Evolutionary conservation across 1,140 invertebrate species (phyloP), one percentile per base, ranked within the genome.

Genomic region (Euwallacea similis): DNA sequence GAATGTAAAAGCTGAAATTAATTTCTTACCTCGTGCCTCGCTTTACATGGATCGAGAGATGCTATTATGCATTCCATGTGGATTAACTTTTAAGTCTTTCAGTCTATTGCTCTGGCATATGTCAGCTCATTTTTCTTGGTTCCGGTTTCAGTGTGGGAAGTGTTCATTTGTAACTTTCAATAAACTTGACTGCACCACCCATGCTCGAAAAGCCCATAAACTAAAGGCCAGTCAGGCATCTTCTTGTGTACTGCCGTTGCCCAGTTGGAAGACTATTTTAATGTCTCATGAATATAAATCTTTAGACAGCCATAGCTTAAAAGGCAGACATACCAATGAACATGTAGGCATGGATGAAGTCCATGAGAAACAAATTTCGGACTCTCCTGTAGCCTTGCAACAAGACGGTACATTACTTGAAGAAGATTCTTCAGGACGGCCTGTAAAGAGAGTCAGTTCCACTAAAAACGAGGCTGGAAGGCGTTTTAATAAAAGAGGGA

Each of bases 121-220:
- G 78, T 81, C 83, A 0, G 75, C 77, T 33, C 84, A 85, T 69
- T 79, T 84, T 7, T 79, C 78, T 61, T 83, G 83, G 81, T 80
- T 79, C 72, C 76, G 82, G 47, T 85, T 79, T 71, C 79, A 80
- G 55, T 85, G 84, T 67, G 78, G 75, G 21, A 66, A 79, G 7
- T 85, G 84, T 66, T 71, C 79, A 21, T 85, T 81, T 63, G 81
- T 82, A 59, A 80, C 79, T 43, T 83, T 80, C 42, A 68, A 75
- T 42, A 83, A 82, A 67, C 76, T 72, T 43, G 81, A 83, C 42
- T 83, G 81, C 54, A 73, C 80, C 0, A 73, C 76, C 6, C 84
- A 85, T 74, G 81, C 79, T 21, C 79, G 78, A 44, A 81, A 71
- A 73, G 55, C 73, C 2, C 84, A 85, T 61, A 75, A 79, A 42